A percentile compares a stretch with the other conserved stretches of the same genome.
phyloP scores from a whole-genome alignment of 2,888 invertebrate species.

The Galerucella calmariensis region DNA sequence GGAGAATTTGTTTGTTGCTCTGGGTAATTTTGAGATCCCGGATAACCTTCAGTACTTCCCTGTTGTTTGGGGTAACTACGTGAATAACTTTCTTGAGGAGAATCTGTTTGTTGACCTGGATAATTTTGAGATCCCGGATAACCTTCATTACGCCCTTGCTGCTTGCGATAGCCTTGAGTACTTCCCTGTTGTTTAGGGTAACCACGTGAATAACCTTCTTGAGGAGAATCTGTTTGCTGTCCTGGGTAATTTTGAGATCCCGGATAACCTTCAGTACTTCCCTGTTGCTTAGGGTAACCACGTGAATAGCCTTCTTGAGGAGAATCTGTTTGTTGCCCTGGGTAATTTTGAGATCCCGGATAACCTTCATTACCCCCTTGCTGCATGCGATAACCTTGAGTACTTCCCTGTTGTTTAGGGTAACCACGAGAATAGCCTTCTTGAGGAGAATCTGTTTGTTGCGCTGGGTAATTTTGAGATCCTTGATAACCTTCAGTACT shows the following conservation, averaged over 20 bases:
- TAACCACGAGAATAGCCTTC: neutral
- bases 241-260: neutral
- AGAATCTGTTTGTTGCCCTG: neutral
- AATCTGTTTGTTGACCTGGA: neutral
- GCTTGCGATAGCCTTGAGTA: neutral
- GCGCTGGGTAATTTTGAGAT: neutral
- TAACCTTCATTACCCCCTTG: no score
- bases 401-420: neutral
- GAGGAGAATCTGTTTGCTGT: neutral
- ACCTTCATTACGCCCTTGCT: no score
- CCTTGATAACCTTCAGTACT: neutral
- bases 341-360: neutral
- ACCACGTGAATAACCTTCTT: neutral
- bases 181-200: neutral
- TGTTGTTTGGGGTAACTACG: neutral
- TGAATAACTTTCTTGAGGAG: neutral
- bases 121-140: neutral
- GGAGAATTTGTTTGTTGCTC: neutral
- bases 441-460: constrained; percentile 1
- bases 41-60: neutral
- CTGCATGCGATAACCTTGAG: neutral
- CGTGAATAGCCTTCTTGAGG: neutral
- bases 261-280: neutral
- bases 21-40: neutral
- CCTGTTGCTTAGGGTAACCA: neutral